Evolutionary conservation across 2,113 vertebrate genomes (phyloP).

Genomic region (Zapus hudsonius): DNA sequence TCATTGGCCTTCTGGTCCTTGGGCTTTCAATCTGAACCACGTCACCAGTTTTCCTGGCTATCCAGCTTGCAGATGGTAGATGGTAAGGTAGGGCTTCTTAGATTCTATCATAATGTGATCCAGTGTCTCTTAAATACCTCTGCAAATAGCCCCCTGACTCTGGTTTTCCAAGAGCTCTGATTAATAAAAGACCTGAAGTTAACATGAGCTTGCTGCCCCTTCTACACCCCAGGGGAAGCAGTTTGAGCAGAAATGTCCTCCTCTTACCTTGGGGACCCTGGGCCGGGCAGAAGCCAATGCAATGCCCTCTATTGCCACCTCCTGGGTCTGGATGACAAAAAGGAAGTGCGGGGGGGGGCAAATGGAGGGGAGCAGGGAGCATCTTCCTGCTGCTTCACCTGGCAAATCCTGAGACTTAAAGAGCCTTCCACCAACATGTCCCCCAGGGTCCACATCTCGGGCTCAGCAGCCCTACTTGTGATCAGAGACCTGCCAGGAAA

Average conservation of each 20-base stretch:
- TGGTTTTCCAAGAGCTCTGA: not conserved
- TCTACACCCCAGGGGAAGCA: not conserved
- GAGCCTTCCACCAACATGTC: not conserved
- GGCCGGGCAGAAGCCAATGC: not conserved
- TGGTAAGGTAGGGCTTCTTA: not conserved
- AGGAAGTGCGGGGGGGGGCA: not conserved
- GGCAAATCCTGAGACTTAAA: not conserved
- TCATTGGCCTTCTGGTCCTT: not conserved
- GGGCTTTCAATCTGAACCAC: not conserved
- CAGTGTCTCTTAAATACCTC: no score
- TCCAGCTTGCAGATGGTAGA: not conserved
- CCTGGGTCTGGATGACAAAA: not conserved
- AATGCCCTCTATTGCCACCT: not conserved
- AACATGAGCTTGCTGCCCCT: not conserved
- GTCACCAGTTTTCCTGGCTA: not conserved
- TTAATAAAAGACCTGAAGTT: not conserved
- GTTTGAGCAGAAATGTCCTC: not conserved
- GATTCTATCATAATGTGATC: not conserved
- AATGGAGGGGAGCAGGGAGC: no score
- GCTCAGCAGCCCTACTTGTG: no score
- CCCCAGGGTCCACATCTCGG: not conserved
- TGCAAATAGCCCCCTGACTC: not conserved
- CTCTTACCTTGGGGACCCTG: not conserved
- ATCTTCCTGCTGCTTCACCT: no score
- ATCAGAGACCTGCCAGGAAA: no score